Conservation (phyloP, 2,888 invertebrate genomes). For the Cylindroiulus punctatus region DNA sequence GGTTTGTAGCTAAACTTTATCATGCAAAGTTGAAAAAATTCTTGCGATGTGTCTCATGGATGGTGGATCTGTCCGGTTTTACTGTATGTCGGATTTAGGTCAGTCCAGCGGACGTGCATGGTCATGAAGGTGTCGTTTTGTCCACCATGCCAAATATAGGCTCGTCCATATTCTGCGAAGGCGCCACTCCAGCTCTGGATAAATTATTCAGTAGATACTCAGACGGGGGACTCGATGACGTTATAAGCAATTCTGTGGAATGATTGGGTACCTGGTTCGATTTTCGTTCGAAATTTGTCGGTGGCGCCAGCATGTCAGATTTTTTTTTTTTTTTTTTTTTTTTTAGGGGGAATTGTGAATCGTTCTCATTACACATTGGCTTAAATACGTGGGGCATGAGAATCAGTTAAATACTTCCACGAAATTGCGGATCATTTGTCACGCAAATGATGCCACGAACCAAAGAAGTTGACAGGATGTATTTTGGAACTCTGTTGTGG, state of each 20-base stretch:
- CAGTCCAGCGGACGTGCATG: background rate
- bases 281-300: background rate
- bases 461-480: background rate
- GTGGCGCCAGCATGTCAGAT: conserved; percentile 11
- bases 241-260: background rate
- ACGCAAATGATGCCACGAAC: conserved; percentile 20
- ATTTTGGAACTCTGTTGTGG: background rate
- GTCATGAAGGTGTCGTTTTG: background rate
- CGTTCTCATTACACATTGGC: background rate
- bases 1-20: no score
- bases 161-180: background rate
- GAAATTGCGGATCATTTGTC: conserved; percentile 8
- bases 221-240: background rate
- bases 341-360: background rate
- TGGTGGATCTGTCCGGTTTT: conserved; percentile 1
- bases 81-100: background rate
- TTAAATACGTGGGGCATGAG: background rate
- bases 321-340: background rate
- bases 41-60: background rate
- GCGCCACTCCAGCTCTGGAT: conserved; percentile 23
- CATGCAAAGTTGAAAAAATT: no score
- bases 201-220: conserved; percentile 27
- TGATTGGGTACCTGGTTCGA: background rate
- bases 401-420: background rate
- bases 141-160: background rate